phyloP scores from a whole-genome alignment of 2,797 vertebrate species.

The Labeo calbasu region DNA sequence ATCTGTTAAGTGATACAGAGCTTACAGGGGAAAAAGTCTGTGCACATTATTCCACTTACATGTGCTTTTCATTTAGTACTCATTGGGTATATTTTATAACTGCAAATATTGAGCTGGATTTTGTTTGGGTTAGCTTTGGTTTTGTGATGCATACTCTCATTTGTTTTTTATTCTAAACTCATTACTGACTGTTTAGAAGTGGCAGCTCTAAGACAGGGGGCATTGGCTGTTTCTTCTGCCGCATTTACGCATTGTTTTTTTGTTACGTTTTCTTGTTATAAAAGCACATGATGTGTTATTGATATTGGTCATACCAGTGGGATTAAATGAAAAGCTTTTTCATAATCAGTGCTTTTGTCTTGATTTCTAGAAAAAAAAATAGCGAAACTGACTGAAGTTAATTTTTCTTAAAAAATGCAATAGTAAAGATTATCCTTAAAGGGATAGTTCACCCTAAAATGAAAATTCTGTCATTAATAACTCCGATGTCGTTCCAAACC shows the following conservation, averaged over 20 bases:
- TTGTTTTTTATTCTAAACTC: conserved; percentile 35
- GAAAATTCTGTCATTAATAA: too few relatives aligned
- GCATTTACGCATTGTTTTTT: background rate
- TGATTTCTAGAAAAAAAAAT: background rate
- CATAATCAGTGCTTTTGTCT: background rate
- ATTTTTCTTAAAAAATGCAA: background rate
- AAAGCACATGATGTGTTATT: background rate
- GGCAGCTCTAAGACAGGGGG: background rate
- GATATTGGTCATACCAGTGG: background rate
- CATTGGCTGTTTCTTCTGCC: background rate
- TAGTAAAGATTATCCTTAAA: background rate
- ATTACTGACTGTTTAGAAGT: conserved; percentile 22
- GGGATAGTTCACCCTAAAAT: too few relatives aligned
- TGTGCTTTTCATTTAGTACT: conserved; percentile 61
- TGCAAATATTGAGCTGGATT: conserved; percentile 19
- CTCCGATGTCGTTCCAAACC: too few relatives aligned
- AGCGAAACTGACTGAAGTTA: background rate
- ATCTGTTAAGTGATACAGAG: conserved; percentile 59
- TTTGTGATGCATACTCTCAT: conserved; percentile 36
- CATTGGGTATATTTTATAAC: conserved; percentile 29
- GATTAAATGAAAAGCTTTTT: background rate
- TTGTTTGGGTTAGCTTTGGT: conserved; percentile 13
- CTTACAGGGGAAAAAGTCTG: conserved; percentile 34
- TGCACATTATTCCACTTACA: conserved; percentile 54
- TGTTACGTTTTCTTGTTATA: background rate